Evolutionary conservation across 2,797 vertebrate genomes (phyloP), one percentile per base, ranked within the genome.

Genomic region (Sebastes miniatus): DNA sequence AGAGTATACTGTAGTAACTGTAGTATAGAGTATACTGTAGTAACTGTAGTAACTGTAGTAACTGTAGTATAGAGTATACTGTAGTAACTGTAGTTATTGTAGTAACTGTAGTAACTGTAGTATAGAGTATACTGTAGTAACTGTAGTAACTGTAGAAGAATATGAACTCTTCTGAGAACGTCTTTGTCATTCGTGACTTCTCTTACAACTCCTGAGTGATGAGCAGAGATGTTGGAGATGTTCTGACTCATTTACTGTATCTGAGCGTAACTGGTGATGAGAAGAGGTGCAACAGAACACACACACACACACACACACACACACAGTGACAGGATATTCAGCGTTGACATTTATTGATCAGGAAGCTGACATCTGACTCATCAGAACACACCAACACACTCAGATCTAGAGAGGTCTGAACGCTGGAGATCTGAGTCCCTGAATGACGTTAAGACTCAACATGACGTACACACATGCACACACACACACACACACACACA

Each of bases 341-440:
- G 69, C 59, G 61, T 16, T 94, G 92, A 92, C 92, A 93, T 93
- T 93, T 93, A 63, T 86, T 63, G 79, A 84, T 89, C 79, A 71
- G 6, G 25, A 83, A 72, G 73, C 73, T 88, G 81, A 80, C 68
- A 65, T 86, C 83, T 91, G 87, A 86, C 73, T 83, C 75, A 75
- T 22, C 20, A 77, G 31, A 63, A 57, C 14, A 27, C 27, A 54
- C 59, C 4, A 61, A 34, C 32, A 59, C 31, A 29, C 29, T 9
- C 3, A 4, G 39, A 69, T 57, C 47, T 39, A n/a, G n/a, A 61
- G 24, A 16, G 7, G 27, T 79, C 3, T 76, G 39, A 64, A 66
- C 47, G 29, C 24, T 58, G 36, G 8, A 8, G 36, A 39, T 34
- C 9, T 34, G 8, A 9, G 32, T 34, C 32, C 32, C 9, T 34